These are phyloP conservation scores for Clamator glandarius DNA, from an alignment of 2,797 vertebrate species.

Conservation along the genomic window DNA sequence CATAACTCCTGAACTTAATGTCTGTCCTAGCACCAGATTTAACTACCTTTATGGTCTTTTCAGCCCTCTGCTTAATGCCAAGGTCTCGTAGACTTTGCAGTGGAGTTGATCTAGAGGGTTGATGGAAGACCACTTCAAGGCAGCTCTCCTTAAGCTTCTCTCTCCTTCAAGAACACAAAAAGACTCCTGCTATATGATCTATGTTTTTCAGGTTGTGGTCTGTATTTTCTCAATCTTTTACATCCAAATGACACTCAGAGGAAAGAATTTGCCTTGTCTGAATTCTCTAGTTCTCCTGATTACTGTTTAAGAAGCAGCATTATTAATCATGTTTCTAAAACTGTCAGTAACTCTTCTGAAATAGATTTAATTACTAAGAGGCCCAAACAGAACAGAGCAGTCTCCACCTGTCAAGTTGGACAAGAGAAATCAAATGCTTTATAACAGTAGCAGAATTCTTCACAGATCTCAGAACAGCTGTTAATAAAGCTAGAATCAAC, in stretches of 20 bases:
- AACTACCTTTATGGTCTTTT: background rate
- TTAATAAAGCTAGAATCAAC: conserved; percentile 36
- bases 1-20: background rate
- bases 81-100: background rate
- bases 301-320: conserved; percentile 45
- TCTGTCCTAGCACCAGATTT: background rate
- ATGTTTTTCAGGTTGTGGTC: background rate
- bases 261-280: conserved; percentile 22
- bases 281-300: conserved; percentile 24
- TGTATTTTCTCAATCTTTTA: conserved; percentile 20
- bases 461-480: conserved; percentile 44
- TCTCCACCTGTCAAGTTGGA: conserved; percentile 19
- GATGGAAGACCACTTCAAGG: background rate
- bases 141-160: background rate
- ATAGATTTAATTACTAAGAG: conserved; percentile 49
- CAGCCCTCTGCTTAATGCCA: background rate
- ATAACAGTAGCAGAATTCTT: conserved; percentile 15
- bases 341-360: conserved; percentile 8
- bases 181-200: background rate
- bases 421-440: conserved; percentile 49
- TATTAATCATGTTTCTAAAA: conserved; percentile 34
- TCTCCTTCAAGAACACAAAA: background rate
- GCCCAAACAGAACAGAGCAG: conserved; percentile 26
- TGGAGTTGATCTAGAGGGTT: background rate
- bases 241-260: background rate